Percentiles rank a stretch among this genome's conserved stretches.
These are phyloP conservation scores for Spinibarbus caldwelli DNA, from an alignment of 2,797 vertebrate species.

Conservation along the genomic window DNA sequence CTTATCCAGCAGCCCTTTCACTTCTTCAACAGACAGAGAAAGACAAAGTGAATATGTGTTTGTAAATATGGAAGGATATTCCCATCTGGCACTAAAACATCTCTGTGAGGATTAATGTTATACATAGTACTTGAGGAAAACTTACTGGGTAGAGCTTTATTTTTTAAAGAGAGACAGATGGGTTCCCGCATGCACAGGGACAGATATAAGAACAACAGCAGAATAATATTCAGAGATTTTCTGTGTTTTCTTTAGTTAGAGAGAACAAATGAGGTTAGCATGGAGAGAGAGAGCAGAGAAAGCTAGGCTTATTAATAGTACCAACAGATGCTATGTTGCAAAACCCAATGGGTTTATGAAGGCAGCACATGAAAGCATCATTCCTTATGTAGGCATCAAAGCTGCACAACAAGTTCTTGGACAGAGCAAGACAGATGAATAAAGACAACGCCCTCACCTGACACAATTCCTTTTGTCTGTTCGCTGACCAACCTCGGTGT, in stretches of 20 bases:
- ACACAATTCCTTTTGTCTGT: slow-evolving; percentile 82
- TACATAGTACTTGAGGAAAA: slow-evolving; percentile 40
- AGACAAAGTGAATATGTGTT: not conserved
- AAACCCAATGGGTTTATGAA: not conserved
- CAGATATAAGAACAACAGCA: not conserved
- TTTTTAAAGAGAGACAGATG: slow-evolving; percentile 51
- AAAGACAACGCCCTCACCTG: slow-evolving; percentile 75
- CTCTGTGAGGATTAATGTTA: not conserved
- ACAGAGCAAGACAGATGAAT: not conserved
- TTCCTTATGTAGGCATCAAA: not conserved
- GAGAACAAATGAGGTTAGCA: not conserved
- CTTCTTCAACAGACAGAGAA: slow-evolving; percentile 72
- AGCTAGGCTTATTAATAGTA: not conserved
- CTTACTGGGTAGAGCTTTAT: slow-evolving; percentile 81
- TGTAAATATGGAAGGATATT: not conserved
- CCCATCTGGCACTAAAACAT: not conserved
- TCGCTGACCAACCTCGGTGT: slow-evolving; percentile 86
- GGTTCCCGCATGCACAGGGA: slow-evolving; percentile 11
- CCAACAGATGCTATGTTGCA: not conserved
- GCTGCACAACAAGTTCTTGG: not conserved
- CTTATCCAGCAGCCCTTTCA: slow-evolving; percentile 85
- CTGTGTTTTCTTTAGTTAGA: not conserved
- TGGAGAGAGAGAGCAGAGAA: not conserved
- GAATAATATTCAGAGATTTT: not conserved
- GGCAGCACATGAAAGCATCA: not conserved